Conservation (phyloP, 2,888 invertebrate genomes). For the Clepsis dumicolana region DNA sequence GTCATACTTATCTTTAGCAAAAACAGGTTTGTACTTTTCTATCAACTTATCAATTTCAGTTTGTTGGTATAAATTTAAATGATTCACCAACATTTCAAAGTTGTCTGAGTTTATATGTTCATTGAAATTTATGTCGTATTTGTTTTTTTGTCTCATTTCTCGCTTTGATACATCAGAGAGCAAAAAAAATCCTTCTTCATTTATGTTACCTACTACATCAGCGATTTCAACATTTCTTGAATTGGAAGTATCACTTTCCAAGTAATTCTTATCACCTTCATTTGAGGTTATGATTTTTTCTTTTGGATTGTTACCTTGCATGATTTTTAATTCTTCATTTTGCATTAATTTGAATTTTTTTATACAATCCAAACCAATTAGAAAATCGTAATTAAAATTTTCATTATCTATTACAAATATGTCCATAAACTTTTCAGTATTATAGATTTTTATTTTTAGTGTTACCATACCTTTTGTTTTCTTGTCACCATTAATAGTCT, state of each 20-base stretch:
- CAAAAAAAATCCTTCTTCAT: too few relatives aligned
- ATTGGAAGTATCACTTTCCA: neutral
- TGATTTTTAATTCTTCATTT: slow-evolving; percentile 42
- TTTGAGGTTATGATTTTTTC: neutral
- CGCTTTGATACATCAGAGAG: too few relatives aligned
- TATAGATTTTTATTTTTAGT: slow-evolving; percentile 46
- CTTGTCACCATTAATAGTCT: slow-evolving; percentile 46
- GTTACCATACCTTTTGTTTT: slow-evolving; percentile 43
- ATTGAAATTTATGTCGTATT: neutral
- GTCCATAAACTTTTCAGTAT: slow-evolving; percentile 46
- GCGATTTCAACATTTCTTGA: neutral
- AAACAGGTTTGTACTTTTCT: slow-evolving; percentile 26
- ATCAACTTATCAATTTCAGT: slow-evolving; percentile 27
- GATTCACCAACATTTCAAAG: slow-evolving; percentile 25
- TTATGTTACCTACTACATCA: too few relatives aligned
- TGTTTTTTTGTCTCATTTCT: neutral
- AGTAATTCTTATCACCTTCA: neutral
- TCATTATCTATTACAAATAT: slow-evolving; percentile 39
- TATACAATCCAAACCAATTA: slow-evolving; percentile 45
- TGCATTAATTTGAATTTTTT: slow-evolving; percentile 42
- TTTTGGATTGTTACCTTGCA: slow-evolving; percentile 1
- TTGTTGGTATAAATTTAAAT: slow-evolving; percentile 29
- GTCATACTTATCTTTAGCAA: slow-evolving; percentile 49
- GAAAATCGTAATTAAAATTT: slow-evolving; percentile 42
- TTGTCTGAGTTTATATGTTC: too few relatives aligned